Evolutionary conservation across 1,140 invertebrate genomes (phyloP).

Genomic region (Cheumatopsyche charites): DNA sequence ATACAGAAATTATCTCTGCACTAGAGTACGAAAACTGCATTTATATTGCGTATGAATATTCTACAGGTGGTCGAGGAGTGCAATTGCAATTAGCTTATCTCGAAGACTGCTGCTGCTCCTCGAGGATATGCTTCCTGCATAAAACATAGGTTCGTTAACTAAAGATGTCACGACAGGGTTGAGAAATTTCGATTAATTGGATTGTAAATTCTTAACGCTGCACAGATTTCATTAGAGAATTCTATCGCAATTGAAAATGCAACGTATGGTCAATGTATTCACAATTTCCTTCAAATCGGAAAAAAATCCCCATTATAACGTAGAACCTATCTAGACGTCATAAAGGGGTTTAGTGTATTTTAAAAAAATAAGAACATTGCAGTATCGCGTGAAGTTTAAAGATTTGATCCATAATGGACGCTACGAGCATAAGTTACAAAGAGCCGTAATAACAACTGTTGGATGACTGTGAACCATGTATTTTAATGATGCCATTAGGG

Average conservation of each 20-base stretch:
- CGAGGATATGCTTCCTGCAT: constrained; percentile 22
- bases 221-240: no score
- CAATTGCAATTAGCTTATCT: constrained; percentile 42
- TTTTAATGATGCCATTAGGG: constrained; percentile 13
- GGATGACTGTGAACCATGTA: background rate
- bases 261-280: background rate
- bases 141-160: constrained; percentile 18
- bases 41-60: constrained; percentile 23
- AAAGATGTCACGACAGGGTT: background rate
- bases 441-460: background rate
- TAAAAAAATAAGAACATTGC: no score
- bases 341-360: no score
- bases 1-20: no score
- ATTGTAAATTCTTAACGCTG: no score
- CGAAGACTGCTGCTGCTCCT: constrained; percentile 25
- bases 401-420: background rate
- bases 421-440: constrained; percentile 2
- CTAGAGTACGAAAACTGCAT: background rate
- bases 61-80: constrained; percentile 34
- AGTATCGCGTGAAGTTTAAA: no score
- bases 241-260: background rate
- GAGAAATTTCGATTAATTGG: constrained; percentile 1
- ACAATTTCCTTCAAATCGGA: background rate
- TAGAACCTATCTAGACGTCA: no score
- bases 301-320: no score